Evolutionary conservation across 2,888 invertebrate genomes (phyloP).

Genomic region (Caenorhabditis becei): DNA sequence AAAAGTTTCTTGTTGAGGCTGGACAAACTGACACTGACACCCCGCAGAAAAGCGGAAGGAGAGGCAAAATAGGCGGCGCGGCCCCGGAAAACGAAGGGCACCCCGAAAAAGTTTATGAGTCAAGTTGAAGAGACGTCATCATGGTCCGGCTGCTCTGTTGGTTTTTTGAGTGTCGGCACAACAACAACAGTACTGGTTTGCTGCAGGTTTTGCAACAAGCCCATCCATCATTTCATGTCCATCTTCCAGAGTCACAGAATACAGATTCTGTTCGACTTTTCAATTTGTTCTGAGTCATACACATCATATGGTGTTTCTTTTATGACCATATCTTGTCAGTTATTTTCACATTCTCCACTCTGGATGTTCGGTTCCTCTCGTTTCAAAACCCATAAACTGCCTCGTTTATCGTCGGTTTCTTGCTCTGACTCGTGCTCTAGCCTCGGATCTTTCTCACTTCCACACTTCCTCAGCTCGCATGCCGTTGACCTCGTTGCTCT

Average conservation of each 20-base stretch:
- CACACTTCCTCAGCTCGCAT: slow-evolving; percentile 24
- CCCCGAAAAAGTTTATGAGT: slow-evolving; percentile 52
- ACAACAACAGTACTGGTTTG: background rate
- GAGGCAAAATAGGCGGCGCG: slow-evolving; percentile 9
- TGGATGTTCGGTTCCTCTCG: slow-evolving; percentile 18
- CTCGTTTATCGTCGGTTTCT: slow-evolving; percentile 44
- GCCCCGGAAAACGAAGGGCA: slow-evolving; percentile 30
- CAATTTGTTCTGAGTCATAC: too few species aligned
- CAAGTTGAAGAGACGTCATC: slow-evolving; percentile 39
- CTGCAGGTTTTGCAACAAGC: background rate
- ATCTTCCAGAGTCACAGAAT: background rate
- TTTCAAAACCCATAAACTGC: slow-evolving; percentile 47
- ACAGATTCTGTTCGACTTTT: too few species aligned
- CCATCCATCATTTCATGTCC: background rate
- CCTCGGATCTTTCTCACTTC: slow-evolving; percentile 15
- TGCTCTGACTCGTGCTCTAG: slow-evolving; percentile 15
- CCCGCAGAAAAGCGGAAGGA: slow-evolving; percentile 32
- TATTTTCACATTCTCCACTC: slow-evolving; percentile 12
- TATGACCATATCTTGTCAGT: slow-evolving; percentile 36
- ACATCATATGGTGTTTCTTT: too few species aligned
- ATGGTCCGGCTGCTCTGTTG: background rate
- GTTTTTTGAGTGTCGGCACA: background rate
- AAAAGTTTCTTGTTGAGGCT: slow-evolving; percentile 46
- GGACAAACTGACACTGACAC: slow-evolving; percentile 41
- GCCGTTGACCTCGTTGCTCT: slow-evolving; percentile 56